phyloP scores from a whole-genome alignment of 1,140 invertebrate species.

The Aricia agestis region DNA sequence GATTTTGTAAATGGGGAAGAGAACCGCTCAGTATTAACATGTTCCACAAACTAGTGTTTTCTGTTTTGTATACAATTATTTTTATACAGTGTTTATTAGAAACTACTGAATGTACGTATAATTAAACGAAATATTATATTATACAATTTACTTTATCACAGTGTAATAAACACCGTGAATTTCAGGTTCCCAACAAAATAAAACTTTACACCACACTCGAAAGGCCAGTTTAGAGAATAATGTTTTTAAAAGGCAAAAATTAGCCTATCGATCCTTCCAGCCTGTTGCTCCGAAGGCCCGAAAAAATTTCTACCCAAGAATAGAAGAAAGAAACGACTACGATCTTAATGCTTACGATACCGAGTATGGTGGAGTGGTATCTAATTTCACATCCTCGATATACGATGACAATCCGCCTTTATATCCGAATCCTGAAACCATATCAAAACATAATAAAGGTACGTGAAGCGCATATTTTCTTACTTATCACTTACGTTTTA shows the following conservation, averaged over 20 bases:
- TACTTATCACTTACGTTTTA: too few relatives aligned
- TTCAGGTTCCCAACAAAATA: slow-evolving; percentile 58
- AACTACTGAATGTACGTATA: slow-evolving; percentile 26
- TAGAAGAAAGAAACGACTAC: slow-evolving; percentile 57
- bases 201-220: slow-evolving; percentile 49
- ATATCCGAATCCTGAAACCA: slow-evolving; percentile 65
- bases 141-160: too few relatives aligned
- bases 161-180: slow-evolving; percentile 13
- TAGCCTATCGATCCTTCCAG: slow-evolving; percentile 57
- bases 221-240: slow-evolving; percentile 43
- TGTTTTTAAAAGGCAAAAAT: slow-evolving; percentile 50
- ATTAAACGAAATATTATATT: neutral
- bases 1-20: neutral
- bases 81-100: slow-evolving; percentile 23
- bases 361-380: slow-evolving; percentile 61
- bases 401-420: slow-evolving; percentile 66
- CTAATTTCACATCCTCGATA: slow-evolving; percentile 66
- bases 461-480: neutral
- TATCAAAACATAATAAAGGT: slow-evolving; percentile 56
- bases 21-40: slow-evolving; percentile 3
- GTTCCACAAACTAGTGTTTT: slow-evolving; percentile 16
- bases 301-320: slow-evolving; percentile 48
- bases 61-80: slow-evolving; percentile 21
- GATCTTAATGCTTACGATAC: slow-evolving; percentile 64
- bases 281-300: slow-evolving; percentile 56